Evolutionary conservation across 1,140 invertebrate species (phyloP).

Genomic region (Pachypeltis micranthus): DNA sequence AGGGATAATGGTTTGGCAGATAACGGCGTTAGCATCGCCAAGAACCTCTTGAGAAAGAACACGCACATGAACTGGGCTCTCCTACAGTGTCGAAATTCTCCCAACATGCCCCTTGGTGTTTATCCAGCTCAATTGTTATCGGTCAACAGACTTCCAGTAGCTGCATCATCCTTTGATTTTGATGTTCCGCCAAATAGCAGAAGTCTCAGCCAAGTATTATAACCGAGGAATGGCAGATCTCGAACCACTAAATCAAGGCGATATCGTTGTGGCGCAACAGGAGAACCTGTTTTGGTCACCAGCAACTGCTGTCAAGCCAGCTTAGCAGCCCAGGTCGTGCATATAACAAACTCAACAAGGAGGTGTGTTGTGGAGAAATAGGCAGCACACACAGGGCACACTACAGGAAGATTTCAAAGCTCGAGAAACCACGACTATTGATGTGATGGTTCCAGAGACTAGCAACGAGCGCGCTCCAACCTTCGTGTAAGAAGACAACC

Average conservation of each 20-base stretch:
- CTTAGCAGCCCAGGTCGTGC: not conserved
- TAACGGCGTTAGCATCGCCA: not conserved
- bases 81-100: not conserved
- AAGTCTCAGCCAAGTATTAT: not conserved
- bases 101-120: not conserved
- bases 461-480: too few relatives aligned
- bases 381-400: too few relatives aligned
- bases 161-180: not conserved
- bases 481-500: too few relatives aligned
- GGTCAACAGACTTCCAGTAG: not conserved
- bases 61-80: not conserved
- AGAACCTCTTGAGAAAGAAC: not conserved
- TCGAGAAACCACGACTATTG: too few relatives aligned
- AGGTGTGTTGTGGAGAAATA: not conserved
- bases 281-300: not conserved
- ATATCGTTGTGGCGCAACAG: not conserved
- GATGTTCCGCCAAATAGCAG: not conserved
- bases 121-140: not conserved
- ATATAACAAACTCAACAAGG: not conserved
- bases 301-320: not conserved
- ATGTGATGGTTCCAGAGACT: too few relatives aligned
- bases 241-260: not conserved
- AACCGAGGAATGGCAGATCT: not conserved
- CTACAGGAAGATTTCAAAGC: too few relatives aligned
- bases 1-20: not conserved